phyloP scores from a whole-genome alignment of 2,797 vertebrate genomes.

The Alcedo atthis region DNA sequence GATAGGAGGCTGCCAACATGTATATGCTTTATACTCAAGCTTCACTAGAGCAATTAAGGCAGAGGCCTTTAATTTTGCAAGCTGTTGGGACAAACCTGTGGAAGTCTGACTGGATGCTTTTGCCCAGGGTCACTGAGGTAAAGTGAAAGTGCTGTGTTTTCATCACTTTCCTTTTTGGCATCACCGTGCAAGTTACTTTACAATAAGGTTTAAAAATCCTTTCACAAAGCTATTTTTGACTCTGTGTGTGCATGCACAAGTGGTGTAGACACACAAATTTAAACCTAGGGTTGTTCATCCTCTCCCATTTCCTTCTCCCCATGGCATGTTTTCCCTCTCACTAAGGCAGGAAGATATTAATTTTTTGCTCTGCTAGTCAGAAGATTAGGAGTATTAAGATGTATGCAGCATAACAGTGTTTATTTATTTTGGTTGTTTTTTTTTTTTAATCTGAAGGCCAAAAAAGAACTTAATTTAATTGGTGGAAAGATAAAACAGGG shows the following conservation, averaged over 20 bases:
- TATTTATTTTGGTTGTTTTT: conserved; percentile 40
- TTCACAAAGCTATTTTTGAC: conserved; percentile 9
- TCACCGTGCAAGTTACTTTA: background rate
- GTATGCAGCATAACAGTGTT: conserved; percentile 76
- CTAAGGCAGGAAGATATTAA: conserved; percentile 77
- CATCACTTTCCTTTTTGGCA: background rate
- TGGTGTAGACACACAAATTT: background rate
- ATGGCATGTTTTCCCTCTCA: conserved; percentile 62
- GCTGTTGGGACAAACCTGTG: background rate
- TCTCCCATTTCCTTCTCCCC: conserved; percentile 59
- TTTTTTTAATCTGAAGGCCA: conserved; percentile 74
- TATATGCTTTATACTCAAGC: background rate
- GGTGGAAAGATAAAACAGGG: conserved; percentile 68
- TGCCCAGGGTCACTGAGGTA: background rate
- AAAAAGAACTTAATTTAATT: conserved; percentile 79
- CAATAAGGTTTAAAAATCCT: background rate
- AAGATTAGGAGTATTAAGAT: conserved; percentile 83
- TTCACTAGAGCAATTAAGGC: background rate
- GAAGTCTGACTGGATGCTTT: background rate
- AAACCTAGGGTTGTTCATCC: conserved; percentile 33
- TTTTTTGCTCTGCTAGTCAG: conserved; percentile 84
- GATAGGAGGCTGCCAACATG: rapidly evolving
- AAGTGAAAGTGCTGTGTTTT: background rate
- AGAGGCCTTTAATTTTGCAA: background rate
- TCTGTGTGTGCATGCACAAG: background rate